Evolutionary conservation across 2,888 invertebrate genomes (phyloP), one percentile per base, ranked within the genome.

Genomic region (Erebia ligea): DNA sequence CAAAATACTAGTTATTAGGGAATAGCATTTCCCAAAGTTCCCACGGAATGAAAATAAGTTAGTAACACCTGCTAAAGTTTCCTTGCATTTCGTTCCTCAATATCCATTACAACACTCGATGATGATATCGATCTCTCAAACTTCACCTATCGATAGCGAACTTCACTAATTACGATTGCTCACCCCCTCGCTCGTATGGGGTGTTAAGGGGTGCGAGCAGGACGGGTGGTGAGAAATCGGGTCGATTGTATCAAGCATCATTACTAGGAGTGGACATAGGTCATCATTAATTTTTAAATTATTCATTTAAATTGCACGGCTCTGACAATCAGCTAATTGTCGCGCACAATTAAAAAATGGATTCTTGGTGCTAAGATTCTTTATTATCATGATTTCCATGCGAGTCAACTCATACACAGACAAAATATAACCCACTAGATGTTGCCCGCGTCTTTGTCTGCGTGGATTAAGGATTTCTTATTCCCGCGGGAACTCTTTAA

Each of bases 61-160:
- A 21, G 13, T 67, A 50, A 67, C 58, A 67, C 50, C 34, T 68
- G 54, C 19, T 13, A 63, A 69, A 70, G 17, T 67, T 59, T 34
- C 64, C 66, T 34, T 65, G 50, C 67, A 62, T 61, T 68, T 67
- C 68, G 59, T 70, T 68, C 68, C 70, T 71, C 45, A 48, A 73
- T 57, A 73, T 71, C 70, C 68, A 70, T 71, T 67, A 50, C 61
- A 65, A 54, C 40, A 70, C 70, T 66, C 70, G 70, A 70, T 70
- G 61, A 70, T 70, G 70, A 61, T 70, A 70, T 70, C 66, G 70
- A 75, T 75, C 73, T 75, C 66, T 81, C 80, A 78, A 85, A 86
- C 82, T 86, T 86, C 76, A 82, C 79, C 80, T 83, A 85, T 85
- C 83, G 84, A 86, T 86, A 82, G 76, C 78, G 74, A 83, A 85